Base-by-base conservation (phyloP, 2,888 invertebrate species). In the Acronicta aceris region DNA sequence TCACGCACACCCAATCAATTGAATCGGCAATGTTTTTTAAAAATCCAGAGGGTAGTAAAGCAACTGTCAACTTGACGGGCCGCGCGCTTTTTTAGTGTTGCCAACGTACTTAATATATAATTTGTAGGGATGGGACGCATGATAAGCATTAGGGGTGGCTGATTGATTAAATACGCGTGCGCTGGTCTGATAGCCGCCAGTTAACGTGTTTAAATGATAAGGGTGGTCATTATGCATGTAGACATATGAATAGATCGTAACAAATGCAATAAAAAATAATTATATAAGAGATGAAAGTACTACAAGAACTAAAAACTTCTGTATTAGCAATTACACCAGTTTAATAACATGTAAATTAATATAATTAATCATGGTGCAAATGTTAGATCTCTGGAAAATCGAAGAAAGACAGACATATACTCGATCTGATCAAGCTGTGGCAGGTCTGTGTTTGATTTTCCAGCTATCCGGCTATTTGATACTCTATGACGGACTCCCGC, bases 91-190 rank as follows among this genome's bases (percentile, higher is more conserved):
- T 90, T 91, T 90, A 89, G 86, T 89, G 87, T 86, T 89, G 81
- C 90, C 84, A 83, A 82, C 60, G 71, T 83, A 89, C 78, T 92
- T 92, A 93, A 90, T 92, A 90, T 93, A 91, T 93, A 93, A 93
- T 94, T 94, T 93, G 92, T 88, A 87, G 87, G 89, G 89, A 91
- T 90, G 90, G 87, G 82, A 82, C 82, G 78, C 76, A 78, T 86
- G 91, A 92, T 92, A 92, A 90, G 88, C 86, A 79, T 74, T 81
- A 86, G 81, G 90, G 91, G 87, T 89, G 89, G 84, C 85, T 93
- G 93, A 93, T 93, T 93, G 94, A 93, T 93, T 93, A 90, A 92
- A 90, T 89, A 90, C 90, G 93, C 89, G 92, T 93, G 93, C 88
- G 81, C 83, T 75, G 76, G 81, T 76, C 82, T 84, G 93, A 92